Percentiles rank a stretch among this genome's conserved stretches.
Conservation (phyloP, 2,797 vertebrate species). For the Aplochiton taeniatus region DNA sequence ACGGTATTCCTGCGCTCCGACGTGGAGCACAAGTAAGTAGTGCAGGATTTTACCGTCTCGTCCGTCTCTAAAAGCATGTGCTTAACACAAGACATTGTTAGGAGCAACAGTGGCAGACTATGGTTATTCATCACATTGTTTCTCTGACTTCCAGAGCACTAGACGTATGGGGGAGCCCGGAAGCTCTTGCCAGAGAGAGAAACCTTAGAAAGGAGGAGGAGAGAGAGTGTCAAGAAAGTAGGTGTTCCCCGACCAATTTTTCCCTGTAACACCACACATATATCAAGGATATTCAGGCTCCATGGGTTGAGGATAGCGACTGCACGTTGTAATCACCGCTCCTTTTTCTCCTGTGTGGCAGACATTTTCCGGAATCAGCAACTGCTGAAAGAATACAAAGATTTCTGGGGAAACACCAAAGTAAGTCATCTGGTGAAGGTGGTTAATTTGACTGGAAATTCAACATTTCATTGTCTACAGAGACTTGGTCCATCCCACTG, state of each 20-base stretch:
- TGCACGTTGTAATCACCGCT: not conserved
- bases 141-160: conserved; percentile 78
- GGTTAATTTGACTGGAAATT: no score
- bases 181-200: conserved; percentile 91
- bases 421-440: conserved; percentile 64
- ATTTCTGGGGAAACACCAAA: conserved; percentile 97
- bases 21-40: conserved; percentile 91
- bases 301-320: no score
- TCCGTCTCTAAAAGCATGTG: no score
- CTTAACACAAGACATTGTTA: no score
- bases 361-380: conserved; percentile 93
- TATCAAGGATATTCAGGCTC: no score
- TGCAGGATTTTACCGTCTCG: no score
- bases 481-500: no score
- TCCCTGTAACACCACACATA: no score
- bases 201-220: conserved; percentile 90
- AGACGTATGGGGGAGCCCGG: conserved; percentile 96
- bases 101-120: no score
- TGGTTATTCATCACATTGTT: not conserved
- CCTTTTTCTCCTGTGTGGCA: conserved; percentile 51
- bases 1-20: conserved; percentile 97
- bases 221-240: conserved; percentile 92
- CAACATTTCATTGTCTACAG: no score
- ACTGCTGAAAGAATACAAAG: conserved; percentile 91
- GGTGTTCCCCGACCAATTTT: conserved; percentile 48